These are phyloP conservation scores for Pararge aegeria DNA, from an alignment of 1,140 invertebrate species.

Conservation along the genomic window DNA sequence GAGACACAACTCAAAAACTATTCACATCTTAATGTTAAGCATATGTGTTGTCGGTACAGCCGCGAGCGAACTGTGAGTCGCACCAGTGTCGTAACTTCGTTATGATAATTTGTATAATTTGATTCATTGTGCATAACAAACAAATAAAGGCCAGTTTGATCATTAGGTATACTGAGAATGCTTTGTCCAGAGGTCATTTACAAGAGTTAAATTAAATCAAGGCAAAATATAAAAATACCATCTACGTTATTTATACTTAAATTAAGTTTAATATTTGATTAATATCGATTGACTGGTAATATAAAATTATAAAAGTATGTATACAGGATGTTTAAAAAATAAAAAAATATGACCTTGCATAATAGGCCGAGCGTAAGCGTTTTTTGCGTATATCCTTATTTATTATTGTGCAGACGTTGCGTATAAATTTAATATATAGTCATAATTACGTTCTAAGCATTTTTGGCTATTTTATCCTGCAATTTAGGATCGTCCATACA, in stretches of 20 bases:
- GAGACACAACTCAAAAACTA: constrained; percentile 77
- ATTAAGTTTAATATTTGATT: neutral
- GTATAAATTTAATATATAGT: too few species aligned
- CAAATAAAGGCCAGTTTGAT: constrained; percentile 11
- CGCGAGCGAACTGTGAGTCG: constrained; percentile 49
- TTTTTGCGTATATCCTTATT: neutral
- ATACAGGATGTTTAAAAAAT: neutral
- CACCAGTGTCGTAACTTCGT: constrained; percentile 56
- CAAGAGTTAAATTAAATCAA: neutral
- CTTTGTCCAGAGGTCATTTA: constrained; percentile 49
- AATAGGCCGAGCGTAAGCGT: neutral
- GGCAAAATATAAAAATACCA: neutral
- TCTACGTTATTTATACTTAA: neutral
- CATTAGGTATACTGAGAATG: constrained; percentile 28
- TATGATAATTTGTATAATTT: constrained; percentile 27
- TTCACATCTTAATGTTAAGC: constrained; percentile 71
- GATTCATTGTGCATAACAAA: constrained; percentile 17
- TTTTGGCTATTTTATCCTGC: too few species aligned
- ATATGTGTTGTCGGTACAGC: constrained; percentile 63
- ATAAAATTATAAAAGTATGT: neutral
- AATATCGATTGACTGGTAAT: neutral
- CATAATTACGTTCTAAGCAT: too few species aligned
- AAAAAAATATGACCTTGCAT: neutral
- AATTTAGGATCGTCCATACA: neutral
- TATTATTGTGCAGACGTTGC: too few species aligned